These are phyloP conservation scores for Brienomyrus longianalis DNA, from an alignment of 2,113 vertebrate species.

Conservation along the genomic window DNA sequence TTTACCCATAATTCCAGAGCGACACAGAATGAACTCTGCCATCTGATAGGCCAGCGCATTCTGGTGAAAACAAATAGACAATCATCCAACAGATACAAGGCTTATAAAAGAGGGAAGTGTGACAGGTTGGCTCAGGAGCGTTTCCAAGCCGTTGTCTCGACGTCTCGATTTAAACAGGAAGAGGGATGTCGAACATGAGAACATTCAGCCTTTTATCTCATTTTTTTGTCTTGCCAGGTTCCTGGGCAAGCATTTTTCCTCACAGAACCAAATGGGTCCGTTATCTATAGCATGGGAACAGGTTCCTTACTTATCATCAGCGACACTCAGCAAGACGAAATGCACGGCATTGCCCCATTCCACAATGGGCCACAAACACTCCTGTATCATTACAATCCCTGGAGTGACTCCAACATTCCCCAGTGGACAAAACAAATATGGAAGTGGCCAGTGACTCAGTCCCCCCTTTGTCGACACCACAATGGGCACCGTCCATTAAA, in stretches of 20 bases:
- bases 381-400: constrained; percentile 55
- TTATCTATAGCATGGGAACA: neutral
- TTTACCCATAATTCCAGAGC: neutral
- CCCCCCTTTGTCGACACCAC: constrained; percentile 34
- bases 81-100: neutral
- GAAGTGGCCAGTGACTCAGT: constrained; percentile 51
- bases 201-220: constrained; percentile 5
- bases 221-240: neutral
- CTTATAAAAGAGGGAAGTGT: neutral
- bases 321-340: neutral
- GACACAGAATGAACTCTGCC: neutral
- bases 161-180: neutral
- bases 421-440: constrained; percentile 49
- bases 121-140: neutral
- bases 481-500: constrained; percentile 37
- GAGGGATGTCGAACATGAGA: neutral
- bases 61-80: neutral
- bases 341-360: neutral
- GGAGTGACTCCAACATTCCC: constrained; percentile 59
- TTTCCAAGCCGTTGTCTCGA: neutral
- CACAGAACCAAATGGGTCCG: neutral
- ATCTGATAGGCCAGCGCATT: neutral
- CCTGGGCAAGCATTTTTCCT: neutral
- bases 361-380: constrained; percentile 33
- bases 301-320: constrained; percentile 6